Percentiles rank a stretch among this genome's conserved stretches.
Evolutionary conservation across 2,888 invertebrate genomes (phyloP).

Genomic region (Gortyna flavago): DNA sequence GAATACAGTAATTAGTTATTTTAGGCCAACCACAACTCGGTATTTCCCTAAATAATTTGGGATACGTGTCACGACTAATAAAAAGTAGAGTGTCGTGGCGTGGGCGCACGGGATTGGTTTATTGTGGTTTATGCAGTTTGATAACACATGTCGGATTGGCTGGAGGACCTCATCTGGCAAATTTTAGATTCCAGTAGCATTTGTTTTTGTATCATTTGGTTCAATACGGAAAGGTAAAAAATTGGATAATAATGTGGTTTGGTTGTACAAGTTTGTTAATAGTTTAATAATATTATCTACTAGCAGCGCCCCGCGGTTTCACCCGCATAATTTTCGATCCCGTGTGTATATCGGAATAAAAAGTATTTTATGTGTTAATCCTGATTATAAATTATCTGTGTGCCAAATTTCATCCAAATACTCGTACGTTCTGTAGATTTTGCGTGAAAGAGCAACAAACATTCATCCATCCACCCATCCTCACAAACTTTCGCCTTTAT

Average conservation of each 20-base stretch:
- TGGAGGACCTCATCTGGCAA: not conserved
- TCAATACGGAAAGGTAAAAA: not conserved
- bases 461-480: too few species aligned
- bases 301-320: too few species aligned
- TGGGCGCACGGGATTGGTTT: slow-evolving; percentile 5
- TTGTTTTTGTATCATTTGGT: not conserved
- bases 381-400: too few species aligned
- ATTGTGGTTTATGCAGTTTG: not conserved
- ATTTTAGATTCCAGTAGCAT: not conserved
- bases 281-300: too few species aligned
- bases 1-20: not conserved
- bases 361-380: too few species aligned
- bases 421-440: too few species aligned
- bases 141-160: not conserved
- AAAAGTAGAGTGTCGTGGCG: not conserved
- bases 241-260: not conserved
- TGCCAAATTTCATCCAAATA: too few species aligned
- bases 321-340: too few species aligned
- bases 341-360: too few species aligned
- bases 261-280: not conserved
- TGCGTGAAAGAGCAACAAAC: too few species aligned
- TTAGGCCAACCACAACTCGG: not conserved
- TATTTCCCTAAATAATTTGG: not conserved
- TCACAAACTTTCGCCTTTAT: too few species aligned
- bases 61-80: slow-evolving; percentile 3